These are phyloP conservation scores for Myotis findleyi DNA, from an alignment of 2,797 vertebrate species.

Conservation along the genomic window DNA sequence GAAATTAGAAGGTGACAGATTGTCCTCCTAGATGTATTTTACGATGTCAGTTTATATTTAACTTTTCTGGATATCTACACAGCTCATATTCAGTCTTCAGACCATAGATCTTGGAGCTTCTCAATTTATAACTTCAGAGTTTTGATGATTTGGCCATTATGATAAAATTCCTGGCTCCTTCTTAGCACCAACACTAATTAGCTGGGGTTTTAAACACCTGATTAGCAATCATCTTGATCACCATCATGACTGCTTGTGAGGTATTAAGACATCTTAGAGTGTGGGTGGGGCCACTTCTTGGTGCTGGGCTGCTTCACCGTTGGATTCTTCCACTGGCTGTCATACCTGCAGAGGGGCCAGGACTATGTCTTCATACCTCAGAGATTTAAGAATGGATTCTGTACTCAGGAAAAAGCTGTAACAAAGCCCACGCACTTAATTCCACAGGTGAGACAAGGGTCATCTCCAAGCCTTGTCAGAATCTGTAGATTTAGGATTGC, in stretches of 20 bases:
- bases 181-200: constrained; percentile 48
- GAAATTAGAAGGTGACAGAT: neutral
- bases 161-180: constrained; percentile 37
- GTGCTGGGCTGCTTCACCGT: neutral
- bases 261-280: neutral
- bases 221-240: neutral
- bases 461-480: neutral
- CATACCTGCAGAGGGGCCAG: neutral
- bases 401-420: neutral
- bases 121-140: constrained; percentile 25
- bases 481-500: neutral
- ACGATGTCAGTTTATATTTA: constrained; percentile 13
- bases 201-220: constrained; percentile 51
- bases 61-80: neutral
- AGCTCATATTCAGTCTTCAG: constrained; percentile 46
- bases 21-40: constrained; percentile 1
- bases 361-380: neutral
- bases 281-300: neutral
- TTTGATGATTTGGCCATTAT: neutral
- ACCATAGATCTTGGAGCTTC: constrained; percentile 4
- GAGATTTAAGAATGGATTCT: neutral
- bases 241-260: neutral
- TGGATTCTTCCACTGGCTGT: neutral
- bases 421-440: neutral
- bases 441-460: neutral